Base-by-base conservation (phyloP, 2,888 invertebrate species). In the Conops quadrifasciatus region DNA sequence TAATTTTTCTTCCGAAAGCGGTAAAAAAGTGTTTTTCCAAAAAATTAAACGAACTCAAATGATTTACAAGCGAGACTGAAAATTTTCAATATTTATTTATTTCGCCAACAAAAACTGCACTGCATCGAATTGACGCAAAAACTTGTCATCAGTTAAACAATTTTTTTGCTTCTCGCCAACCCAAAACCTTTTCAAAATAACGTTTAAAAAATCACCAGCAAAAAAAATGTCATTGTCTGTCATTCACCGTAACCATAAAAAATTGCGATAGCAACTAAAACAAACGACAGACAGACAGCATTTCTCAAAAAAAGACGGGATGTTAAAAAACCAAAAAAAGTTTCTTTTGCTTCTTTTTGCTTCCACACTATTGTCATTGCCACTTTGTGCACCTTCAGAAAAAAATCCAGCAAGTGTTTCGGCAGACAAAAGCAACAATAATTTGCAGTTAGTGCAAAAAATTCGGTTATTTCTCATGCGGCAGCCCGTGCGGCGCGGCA, bases 21-120 rank as follows among this genome's bases (percentile, higher is more conserved):
- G 4, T 36, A 9, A 36, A 36, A 9, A 36, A 4, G 36, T 7
- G 4, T 36, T 36, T 36, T 36, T 36, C 9, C 4, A 36, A 36
- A 36, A 36, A 36, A 4, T 4, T 36, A 9, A 36, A 36, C 36
- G 36, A 36, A 36, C 5, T 36, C 36, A 36, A 21, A 63, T 70
- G 73, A 74, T 74, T 74, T 75, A 75, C 71, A 73, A 73, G 74
- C 71, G 56, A 47, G 70, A 62, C 70, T 28, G 70, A 75, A 71
- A 64, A 53, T 24, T 47, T 53, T 4, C 19, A 56, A 58, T 53
- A 21, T 56, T 24, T 67, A 24, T 36, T 36, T 36, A 36, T 67
- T 67, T 43, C 16, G 9, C 26, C 56, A 67, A 67, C 67, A 67
- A 45, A 56, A 21, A 16, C 26, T 2, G 30, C 36, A 51, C 51